Evolutionary conservation across 2,888 invertebrate species (phyloP), one percentile per base, ranked within the genome.

Genomic region (Xestia c-nigrum): DNA sequence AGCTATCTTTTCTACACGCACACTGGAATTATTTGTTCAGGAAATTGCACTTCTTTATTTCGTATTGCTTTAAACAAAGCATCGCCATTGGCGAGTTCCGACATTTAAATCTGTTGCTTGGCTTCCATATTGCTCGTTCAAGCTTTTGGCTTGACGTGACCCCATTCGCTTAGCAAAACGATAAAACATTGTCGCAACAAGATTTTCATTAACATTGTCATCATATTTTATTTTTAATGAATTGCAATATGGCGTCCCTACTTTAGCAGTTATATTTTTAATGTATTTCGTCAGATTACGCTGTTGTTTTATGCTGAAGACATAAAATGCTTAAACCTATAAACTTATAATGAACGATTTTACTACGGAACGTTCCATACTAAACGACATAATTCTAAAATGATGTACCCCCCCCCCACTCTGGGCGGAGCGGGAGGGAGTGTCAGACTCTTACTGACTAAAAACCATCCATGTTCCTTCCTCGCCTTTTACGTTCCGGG

Each of bases 261-360:
- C 19, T 65, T 47, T 43, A 72, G 40, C 47, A 24, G 55, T 38
- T 46, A 57, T 55, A 31, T 85, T 66, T 43, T 83, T 72, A 50
- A 55, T 40, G 46, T 61, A 78, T 85, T 83, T 74, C 74, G 65
- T 74, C 83, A 84, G 83, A 85, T 74, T 78, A 72, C 72, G 46
- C 55, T 57, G 66, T 76, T 83, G 78, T 84, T 84, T 85, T 85
- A 85, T 85, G 67, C 12, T 74, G 47, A 66, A 85, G 83, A 78
- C 40, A 69, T 80, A 85, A 86, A 75, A 84, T 77, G 65, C 81
- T 85, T 78, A 21, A 50, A 50, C 43, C 21, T 67, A 78, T 84
- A 85, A 84, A 85, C 74, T 74, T 74, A 74, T 85, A 82, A 84
- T 74, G 78, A 83, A 83, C 83, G 86, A 74, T 74, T 81, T 83